Evolutionary conservation across 2,888 invertebrate species (phyloP).

Genomic region (Ischnura elegans): DNA sequence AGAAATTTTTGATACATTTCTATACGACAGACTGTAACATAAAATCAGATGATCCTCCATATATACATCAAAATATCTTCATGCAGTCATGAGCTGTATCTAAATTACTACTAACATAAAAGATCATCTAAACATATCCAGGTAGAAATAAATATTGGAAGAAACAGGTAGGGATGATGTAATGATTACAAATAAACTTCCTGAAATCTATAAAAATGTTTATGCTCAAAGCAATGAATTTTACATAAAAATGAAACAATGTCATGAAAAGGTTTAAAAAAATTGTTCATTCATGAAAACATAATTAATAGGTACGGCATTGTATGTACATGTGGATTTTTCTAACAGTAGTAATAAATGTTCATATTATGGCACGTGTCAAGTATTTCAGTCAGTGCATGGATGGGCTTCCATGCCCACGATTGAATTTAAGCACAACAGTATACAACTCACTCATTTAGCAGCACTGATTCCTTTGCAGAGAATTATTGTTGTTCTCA

Average conservation of each 20-base stretch:
- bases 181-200: background rate
- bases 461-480: conserved; percentile 30
- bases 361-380: conserved; percentile 36
- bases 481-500: conserved; percentile 30
- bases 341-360: background rate
- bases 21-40: background rate
- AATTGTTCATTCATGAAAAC: background rate
- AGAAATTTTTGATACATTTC: background rate
- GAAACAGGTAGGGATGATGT: background rate
- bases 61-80: background rate
- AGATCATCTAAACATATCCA: background rate
- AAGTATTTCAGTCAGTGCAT: background rate
- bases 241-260: background rate
- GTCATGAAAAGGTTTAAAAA: background rate
- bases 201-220: background rate
- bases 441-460: background rate
- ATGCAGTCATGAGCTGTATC: background rate
- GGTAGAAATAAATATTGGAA: background rate
- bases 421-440: background rate
- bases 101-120: background rate
- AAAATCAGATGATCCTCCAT: background rate
- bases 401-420: background rate
- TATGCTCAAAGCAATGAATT: background rate
- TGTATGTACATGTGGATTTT: background rate
- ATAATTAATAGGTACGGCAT: background rate